Conservation (phyloP, 2,113 vertebrate species). For the Trogon surrucura region DNA sequence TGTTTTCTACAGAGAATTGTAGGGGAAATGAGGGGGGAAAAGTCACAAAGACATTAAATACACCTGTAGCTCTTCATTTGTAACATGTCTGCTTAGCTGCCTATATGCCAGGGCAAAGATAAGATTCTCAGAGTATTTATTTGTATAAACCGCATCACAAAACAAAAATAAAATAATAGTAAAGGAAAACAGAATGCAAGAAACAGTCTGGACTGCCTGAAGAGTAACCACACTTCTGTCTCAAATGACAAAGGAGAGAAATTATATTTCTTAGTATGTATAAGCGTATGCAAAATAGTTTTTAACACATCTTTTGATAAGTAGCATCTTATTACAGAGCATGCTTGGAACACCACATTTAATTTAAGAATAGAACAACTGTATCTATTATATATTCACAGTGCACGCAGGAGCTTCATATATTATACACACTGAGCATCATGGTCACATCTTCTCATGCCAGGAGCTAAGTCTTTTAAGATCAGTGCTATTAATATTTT, state of each 20-base stretch:
- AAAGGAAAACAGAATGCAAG: neutral
- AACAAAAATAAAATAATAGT: neutral
- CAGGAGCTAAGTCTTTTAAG: neutral
- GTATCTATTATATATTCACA: neutral
- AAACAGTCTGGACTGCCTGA: neutral
- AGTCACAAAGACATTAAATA: neutral
- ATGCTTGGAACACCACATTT: neutral
- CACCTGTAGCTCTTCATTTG: neutral
- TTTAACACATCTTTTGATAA: neutral
- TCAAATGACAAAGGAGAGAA: neutral
- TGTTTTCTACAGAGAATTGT: neutral
- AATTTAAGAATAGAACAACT: neutral
- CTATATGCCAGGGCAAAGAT: neutral
- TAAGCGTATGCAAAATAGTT: neutral
- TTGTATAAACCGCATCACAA: neutral
- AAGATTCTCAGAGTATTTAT: neutral
- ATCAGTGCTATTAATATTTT: neutral
- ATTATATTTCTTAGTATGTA: neutral
- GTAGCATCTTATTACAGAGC: neutral
- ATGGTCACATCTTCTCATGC: neutral
- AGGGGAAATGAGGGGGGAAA: neutral
- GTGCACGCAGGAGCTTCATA: neutral
- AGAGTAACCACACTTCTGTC: neutral
- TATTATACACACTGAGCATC: neutral
- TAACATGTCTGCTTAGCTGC: neutral